phyloP scores from a whole-genome alignment of 2,888 invertebrate genomes.

The Ephialtes manifestator region DNA sequence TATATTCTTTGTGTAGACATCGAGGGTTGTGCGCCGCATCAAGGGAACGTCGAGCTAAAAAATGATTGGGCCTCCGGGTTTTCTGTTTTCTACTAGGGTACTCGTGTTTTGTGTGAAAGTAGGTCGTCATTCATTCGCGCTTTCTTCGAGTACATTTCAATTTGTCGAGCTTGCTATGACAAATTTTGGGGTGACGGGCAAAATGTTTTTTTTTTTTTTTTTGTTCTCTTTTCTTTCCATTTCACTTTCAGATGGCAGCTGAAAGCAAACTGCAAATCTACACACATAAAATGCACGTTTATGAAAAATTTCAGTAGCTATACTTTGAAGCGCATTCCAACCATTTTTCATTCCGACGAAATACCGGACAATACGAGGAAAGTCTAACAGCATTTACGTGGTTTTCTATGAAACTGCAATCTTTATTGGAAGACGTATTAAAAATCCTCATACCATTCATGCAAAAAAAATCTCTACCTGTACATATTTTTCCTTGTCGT shows the following conservation, averaged over 20 bases:
- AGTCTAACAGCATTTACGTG: neutral
- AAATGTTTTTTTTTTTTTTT: constrained; percentile 36
- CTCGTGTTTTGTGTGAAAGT: constrained; percentile 59
- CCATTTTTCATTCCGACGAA: neutral
- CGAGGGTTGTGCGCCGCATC: constrained; percentile 47
- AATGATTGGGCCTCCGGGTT: constrained; percentile 57
- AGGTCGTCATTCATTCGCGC: constrained; percentile 62
- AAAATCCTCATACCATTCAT: neutral
- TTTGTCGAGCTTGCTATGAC: constrained; percentile 56
- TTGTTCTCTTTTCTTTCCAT: constrained; percentile 1
- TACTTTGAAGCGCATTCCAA: neutral
- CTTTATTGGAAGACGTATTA: neutral
- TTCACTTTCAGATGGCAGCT: constrained; percentile 32
- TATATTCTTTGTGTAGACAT: constrained; percentile 54
- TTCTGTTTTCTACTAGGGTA: constrained; percentile 47
- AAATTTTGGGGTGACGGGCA: constrained; percentile 52
- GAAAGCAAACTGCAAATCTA: constrained; percentile 20
- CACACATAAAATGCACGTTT: constrained; percentile 5
- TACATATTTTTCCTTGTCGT: neutral
- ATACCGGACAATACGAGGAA: neutral
- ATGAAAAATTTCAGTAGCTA: neutral
- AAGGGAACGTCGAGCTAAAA: constrained; percentile 27
- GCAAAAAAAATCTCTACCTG: neutral
- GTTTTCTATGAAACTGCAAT: neutral
- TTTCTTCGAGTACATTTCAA: constrained; percentile 64